These are phyloP conservation scores for Cynaeus angustus DNA, from an alignment of 2,888 invertebrate genomes.

Conservation along the genomic window DNA sequence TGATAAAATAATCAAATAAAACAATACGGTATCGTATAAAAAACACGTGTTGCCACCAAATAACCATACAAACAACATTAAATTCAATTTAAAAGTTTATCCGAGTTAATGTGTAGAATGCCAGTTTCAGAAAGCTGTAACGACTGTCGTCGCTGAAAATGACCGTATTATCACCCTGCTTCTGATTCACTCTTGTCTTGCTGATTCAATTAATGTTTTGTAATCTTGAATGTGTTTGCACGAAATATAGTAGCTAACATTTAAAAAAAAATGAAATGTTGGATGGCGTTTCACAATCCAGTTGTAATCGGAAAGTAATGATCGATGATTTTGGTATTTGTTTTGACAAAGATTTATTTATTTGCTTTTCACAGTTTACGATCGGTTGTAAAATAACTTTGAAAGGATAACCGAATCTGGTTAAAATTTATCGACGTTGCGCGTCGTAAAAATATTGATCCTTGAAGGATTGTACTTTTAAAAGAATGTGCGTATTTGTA, in stretches of 20 bases:
- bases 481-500: too few relatives aligned
- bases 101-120: background rate
- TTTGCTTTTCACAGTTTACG: constrained; percentile 19
- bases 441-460: too few relatives aligned
- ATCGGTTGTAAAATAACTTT: constrained; percentile 17
- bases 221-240: background rate
- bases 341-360: constrained; percentile 31
- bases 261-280: background rate
- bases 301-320: constrained; percentile 12
- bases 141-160: background rate
- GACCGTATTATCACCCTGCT: constrained; percentile 3
- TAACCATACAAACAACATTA: constrained; percentile 15
- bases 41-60: constrained; percentile 6
- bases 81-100: constrained; percentile 17
- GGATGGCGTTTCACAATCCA: background rate
- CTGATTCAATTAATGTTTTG: constrained; percentile 2
- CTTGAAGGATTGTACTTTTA: too few relatives aligned
- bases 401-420: constrained; percentile 1
- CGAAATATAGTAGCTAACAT: background rate
- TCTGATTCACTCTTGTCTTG: background rate
- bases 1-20: background rate
- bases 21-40: background rate
- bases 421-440: constrained; percentile 5
- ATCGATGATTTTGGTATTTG: constrained; percentile 24
- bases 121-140: background rate